A percentile compares a stretch with the other conserved stretches of the same genome.
These are phyloP conservation scores for Montipora sp. DNA, from an alignment of 64 coral and sea anemone species.

Conservation along the genomic window DNA sequence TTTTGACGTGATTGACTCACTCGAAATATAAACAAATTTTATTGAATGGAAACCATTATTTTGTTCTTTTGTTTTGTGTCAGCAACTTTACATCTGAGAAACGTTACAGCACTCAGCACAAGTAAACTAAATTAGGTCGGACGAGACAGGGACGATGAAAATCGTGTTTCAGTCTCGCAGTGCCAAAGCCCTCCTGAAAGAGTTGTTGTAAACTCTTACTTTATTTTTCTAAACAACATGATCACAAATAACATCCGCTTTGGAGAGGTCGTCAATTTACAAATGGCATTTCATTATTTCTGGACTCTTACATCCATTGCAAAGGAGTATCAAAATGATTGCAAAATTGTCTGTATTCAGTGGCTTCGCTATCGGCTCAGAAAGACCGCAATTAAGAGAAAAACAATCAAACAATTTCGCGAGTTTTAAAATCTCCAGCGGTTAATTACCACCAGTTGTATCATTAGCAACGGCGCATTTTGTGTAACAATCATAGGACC, in stretches of 20 bases:
- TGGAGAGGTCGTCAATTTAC: neutral
- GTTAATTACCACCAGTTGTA: slow-evolving; percentile 6
- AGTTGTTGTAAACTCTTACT: neutral
- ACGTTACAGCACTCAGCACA: neutral
- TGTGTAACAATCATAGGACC: neutral
- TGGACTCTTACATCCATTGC: no score
- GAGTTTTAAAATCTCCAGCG: neutral
- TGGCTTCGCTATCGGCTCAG: neutral
- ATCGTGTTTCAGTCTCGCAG: neutral
- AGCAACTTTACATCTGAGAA: neutral
- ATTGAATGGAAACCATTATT: no score
- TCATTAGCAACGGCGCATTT: slow-evolving; percentile 2
- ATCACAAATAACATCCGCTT: neutral
- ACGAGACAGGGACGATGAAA: neutral
- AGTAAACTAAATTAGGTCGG: neutral
- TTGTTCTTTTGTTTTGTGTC: no score
- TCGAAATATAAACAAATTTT: no score
- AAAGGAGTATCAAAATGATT: no score
- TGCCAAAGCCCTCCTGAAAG: neutral
- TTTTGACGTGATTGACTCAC: no score
- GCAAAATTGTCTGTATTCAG: neutral
- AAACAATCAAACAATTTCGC: neutral
- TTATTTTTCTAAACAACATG: neutral
- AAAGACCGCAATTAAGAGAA: neutral
- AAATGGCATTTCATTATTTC: neutral